Percentiles rank a stretch among this genome's conserved stretches.
phyloP scores from a whole-genome alignment of 64 coral and sea anemone species.

The Hydrozoanthus tunicans region DNA sequence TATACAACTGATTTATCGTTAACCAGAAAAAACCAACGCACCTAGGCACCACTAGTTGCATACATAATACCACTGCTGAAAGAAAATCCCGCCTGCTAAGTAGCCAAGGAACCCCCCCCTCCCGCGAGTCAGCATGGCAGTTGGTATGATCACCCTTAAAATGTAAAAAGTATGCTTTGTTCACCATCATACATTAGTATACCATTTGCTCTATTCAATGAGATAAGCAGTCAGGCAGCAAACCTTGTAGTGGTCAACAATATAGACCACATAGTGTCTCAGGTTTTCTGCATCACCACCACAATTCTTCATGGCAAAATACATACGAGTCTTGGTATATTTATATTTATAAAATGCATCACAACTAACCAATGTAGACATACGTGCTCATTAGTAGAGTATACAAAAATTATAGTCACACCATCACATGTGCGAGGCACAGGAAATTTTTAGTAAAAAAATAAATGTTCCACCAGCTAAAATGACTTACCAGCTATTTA shows the following conservation, averaged over 20 bases:
- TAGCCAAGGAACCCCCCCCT: neutral
- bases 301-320: constrained; percentile 59
- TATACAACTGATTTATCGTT: constrained; percentile 19
- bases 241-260: constrained; percentile 65
- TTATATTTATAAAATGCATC: too few relatives aligned
- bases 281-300: constrained; percentile 25
- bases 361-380: too few relatives aligned
- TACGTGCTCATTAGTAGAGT: too few relatives aligned
- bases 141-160: constrained; percentile 20
- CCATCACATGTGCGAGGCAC: neutral
- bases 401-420: too few relatives aligned
- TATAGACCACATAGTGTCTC: constrained; percentile 46
- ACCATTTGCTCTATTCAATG: neutral
- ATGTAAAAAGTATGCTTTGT: constrained; percentile 5
- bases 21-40: neutral
- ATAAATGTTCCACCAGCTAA: neutral
- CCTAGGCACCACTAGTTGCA: constrained; percentile 10
- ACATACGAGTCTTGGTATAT: constrained; percentile 56
- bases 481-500: neutral
- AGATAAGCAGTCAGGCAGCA: neutral
- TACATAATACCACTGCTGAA: constrained; percentile 22
- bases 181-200: neutral
- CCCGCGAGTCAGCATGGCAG: neutral
- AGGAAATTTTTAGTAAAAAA: constrained; percentile 5
- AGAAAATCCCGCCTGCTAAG: constrained; percentile 17